Percentiles rank a stretch among this genome's conserved stretches.
Conservation (phyloP, 2,113 vertebrate species). For the Oenanthe oenanthe region DNA sequence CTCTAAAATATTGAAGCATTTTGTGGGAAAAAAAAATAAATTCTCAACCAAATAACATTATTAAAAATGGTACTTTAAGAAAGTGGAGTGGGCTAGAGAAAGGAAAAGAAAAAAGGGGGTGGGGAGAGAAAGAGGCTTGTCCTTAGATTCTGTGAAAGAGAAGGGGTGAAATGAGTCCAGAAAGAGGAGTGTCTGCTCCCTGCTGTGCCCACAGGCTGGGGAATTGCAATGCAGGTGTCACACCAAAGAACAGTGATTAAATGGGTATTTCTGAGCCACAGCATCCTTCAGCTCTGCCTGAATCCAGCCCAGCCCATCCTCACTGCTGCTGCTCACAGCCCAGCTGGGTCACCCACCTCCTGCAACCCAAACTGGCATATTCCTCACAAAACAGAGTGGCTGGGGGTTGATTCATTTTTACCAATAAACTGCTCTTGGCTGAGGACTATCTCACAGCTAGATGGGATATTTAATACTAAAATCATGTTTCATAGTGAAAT, state of each 20-base stretch:
- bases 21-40: neutral
- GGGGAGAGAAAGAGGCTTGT: neutral
- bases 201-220: neutral
- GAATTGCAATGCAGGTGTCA: neutral
- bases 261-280: neutral
- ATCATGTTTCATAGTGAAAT: conserved; percentile 14
- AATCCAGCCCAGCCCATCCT: neutral
- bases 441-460: neutral
- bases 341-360: neutral
- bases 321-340: neutral
- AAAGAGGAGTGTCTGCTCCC: neutral
- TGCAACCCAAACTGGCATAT: neutral
- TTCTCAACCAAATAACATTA: neutral
- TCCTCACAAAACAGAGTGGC: neutral
- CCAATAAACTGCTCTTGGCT: neutral
- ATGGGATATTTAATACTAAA: conserved; percentile 24
- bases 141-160: neutral
- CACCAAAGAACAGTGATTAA: neutral
- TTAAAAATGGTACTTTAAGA: neutral
- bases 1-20: neutral
- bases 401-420: neutral
- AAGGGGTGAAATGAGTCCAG: neutral
- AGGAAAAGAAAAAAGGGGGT: fast-evolving
- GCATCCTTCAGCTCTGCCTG: neutral
- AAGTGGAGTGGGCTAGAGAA: fast-evolving